Evolutionary conservation across 2,113 vertebrate genomes (phyloP).

Genomic region (Collichthys lucidus): DNA sequence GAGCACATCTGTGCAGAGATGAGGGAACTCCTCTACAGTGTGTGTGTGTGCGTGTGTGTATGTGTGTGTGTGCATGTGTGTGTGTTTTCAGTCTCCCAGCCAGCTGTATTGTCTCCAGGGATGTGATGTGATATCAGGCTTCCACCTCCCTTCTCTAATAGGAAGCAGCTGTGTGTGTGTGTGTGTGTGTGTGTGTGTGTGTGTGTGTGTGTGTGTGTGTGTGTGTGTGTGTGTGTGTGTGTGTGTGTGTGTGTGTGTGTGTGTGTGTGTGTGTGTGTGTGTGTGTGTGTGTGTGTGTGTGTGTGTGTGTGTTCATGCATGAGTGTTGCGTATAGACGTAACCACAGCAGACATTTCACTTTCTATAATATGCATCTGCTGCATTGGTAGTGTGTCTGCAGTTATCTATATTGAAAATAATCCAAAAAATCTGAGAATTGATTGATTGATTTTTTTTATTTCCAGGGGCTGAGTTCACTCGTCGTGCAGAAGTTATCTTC

Average conservation of each 20-base stretch:
- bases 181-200: slow-evolving; percentile 53
- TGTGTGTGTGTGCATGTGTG: slow-evolving; percentile 30
- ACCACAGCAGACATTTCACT: slow-evolving; percentile 24
- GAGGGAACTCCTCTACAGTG: slow-evolving; percentile 46
- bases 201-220: slow-evolving; percentile 44
- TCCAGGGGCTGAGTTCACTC: slow-evolving; percentile 91
- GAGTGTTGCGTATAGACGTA: slow-evolving; percentile 22
- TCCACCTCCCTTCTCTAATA: slow-evolving; percentile 69
- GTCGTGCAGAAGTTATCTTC: slow-evolving; percentile 89
- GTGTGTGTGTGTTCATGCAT: slow-evolving; percentile 37
- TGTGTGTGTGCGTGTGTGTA: slow-evolving; percentile 10
- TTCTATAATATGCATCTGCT: slow-evolving; percentile 23
- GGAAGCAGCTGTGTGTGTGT: slow-evolving; percentile 66
- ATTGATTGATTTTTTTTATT: slow-evolving; percentile 15
- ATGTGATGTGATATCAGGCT: slow-evolving; percentile 73
- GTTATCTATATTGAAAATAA: neutral
- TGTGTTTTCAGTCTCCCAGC: slow-evolving; percentile 49
- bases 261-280: slow-evolving; percentile 60
- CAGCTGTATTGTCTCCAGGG: slow-evolving; percentile 68
- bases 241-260: slow-evolving; percentile 57
- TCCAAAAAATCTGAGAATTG: slow-evolving; percentile 12
- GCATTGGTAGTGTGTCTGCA: slow-evolving; percentile 1
- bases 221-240: too few species aligned
- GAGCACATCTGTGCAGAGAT: slow-evolving; percentile 25
- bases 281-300: slow-evolving; percentile 59